Percentiles rank a stretch among this genome's conserved stretches.
Evolutionary conservation across 2,888 invertebrate genomes (phyloP).

Genomic region (Isoperla grammatica): DNA sequence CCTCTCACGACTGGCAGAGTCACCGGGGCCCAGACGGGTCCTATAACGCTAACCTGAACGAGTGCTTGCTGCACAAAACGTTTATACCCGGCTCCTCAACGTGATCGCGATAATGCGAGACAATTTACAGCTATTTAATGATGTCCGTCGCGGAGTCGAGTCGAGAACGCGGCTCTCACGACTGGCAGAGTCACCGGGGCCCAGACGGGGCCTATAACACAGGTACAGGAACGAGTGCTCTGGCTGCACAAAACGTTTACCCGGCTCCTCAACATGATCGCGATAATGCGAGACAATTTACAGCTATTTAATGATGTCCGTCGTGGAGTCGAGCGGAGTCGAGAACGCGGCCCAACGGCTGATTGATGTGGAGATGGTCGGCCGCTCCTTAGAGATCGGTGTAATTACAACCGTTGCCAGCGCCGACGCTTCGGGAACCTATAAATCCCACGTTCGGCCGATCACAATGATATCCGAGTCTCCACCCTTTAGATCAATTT

Average conservation of each 20-base stretch:
- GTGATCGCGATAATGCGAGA: background rate
- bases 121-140: conserved; percentile 15
- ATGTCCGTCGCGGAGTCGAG: background rate
- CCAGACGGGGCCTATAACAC: too few relatives aligned
- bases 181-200: too few relatives aligned
- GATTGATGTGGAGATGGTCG: background rate
- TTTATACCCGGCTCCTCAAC: too few relatives aligned
- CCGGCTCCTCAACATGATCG: background rate
- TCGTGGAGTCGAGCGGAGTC: too few relatives aligned
- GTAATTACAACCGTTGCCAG: background rate
- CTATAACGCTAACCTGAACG: too few relatives aligned
- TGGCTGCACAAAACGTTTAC: too few relatives aligned
- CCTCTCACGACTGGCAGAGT: too few relatives aligned
- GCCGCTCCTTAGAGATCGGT: background rate
- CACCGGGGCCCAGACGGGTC: too few relatives aligned
- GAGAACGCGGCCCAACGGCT: background rate
- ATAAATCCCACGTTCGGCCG: background rate
- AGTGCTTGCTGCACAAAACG: too few relatives aligned
- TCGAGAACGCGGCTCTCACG: too few relatives aligned
- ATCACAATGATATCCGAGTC: background rate
- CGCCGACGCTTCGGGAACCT: background rate
- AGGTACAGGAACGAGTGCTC: too few relatives aligned
- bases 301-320: conserved; percentile 14
- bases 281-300: conserved; percentile 2
- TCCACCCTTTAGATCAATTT: conserved; percentile 11